Evolutionary conservation across 2,797 vertebrate species (phyloP).

Genomic region (Champsocephalus esox): DNA sequence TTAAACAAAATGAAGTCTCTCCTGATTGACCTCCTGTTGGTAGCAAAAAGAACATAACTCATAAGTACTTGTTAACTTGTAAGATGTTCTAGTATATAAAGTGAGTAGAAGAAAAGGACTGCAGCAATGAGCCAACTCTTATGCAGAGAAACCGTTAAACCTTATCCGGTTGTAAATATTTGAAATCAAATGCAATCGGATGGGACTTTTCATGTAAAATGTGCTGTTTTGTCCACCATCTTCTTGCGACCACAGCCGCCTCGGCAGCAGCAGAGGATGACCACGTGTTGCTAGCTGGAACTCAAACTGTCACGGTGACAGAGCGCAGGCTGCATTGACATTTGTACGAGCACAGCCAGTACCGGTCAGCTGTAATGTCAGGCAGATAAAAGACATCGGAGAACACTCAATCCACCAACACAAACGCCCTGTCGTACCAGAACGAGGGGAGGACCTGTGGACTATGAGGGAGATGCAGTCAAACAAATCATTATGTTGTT

Average conservation of each 20-base stretch:
- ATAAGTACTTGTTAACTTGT: neutral
- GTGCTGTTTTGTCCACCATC: neutral
- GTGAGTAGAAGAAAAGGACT: neutral
- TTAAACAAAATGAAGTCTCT: too few species aligned
- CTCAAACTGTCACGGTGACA: slow-evolving; percentile 53
- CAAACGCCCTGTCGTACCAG: slow-evolving; percentile 8
- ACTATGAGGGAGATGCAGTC: too few species aligned
- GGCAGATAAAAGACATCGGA: slow-evolving; percentile 57
- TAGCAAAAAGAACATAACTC: too few species aligned
- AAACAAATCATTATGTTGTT: too few species aligned
- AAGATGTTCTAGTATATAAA: neutral
- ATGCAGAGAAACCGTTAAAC: neutral
- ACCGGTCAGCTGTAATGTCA: slow-evolving; percentile 65
- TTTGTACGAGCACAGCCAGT: slow-evolving; percentile 64
- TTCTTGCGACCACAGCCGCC: slow-evolving; percentile 11
- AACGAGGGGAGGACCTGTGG: neutral
- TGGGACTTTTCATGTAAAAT: neutral
- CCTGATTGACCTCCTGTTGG: too few species aligned
- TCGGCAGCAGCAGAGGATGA: slow-evolving; percentile 3
- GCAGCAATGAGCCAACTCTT: neutral
- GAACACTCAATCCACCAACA: slow-evolving; percentile 45
- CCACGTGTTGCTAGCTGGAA: slow-evolving; percentile 29
- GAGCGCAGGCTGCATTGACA: slow-evolving; percentile 59
- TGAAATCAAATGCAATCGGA: neutral
- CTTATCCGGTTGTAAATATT: neutral